phyloP scores from a whole-genome alignment of 2,113 vertebrate species.

The Centrocercus urophasianus region DNA sequence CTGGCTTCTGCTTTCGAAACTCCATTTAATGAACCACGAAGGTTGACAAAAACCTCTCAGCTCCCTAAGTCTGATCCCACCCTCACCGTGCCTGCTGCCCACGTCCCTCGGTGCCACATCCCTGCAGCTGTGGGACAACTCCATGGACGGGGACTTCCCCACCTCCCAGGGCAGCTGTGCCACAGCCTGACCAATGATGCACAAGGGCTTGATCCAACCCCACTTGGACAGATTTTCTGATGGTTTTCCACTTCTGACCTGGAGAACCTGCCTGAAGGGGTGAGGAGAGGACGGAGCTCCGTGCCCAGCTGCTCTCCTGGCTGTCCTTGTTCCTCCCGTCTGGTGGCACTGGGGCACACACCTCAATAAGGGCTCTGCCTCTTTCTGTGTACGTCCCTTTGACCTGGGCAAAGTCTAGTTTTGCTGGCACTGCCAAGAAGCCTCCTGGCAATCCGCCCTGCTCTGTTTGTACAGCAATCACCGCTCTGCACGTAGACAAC shows the following conservation, averaged over 20 bases:
- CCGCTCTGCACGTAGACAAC: accelerated
- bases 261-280: background rate
- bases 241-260: too few relatives aligned
- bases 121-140: too few relatives aligned
- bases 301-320: background rate
- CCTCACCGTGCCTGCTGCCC: too few relatives aligned
- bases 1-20: background rate
- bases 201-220: accelerated
- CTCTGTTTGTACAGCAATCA: background rate
- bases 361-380: background rate
- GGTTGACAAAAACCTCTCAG: too few relatives aligned
- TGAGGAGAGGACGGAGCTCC: background rate
- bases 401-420: background rate
- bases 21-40: too few relatives aligned
- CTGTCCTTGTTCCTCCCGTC: background rate
- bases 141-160: too few relatives aligned
- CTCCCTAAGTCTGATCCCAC: too few relatives aligned
- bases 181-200: background rate
- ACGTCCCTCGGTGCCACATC: too few relatives aligned
- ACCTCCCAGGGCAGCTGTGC: too few relatives aligned
- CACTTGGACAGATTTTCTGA: background rate
- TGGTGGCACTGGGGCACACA: background rate
- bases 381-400: accelerated
- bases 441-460: background rate
- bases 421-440: background rate